Conservation (phyloP, 2,113 vertebrate genomes). For the Hippocampus abdominalis region DNA sequence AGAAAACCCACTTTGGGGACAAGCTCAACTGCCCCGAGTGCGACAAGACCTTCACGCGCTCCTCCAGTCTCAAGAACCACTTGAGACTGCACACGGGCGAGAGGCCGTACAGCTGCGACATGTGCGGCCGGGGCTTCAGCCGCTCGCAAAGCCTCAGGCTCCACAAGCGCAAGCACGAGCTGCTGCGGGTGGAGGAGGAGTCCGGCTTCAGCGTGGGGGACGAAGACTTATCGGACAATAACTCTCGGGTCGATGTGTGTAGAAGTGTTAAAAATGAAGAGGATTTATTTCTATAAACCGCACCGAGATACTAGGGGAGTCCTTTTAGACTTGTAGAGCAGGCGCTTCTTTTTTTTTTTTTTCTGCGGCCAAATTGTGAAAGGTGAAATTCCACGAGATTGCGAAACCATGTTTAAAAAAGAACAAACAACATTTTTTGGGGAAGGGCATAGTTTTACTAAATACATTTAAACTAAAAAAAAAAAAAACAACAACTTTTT, state of each 20-base stretch:
- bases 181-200: constrained; percentile 36
- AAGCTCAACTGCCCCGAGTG: constrained; percentile 67
- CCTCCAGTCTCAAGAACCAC: constrained; percentile 76
- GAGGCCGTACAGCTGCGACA: constrained; percentile 59
- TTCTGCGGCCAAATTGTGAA: not conserved
- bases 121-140: constrained; percentile 65
- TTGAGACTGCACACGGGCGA: constrained; percentile 75
- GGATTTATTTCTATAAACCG: constrained; percentile 34
- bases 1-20: constrained; percentile 73
- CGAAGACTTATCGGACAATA: constrained; percentile 49
- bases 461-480: too few species aligned
- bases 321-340: not conserved
- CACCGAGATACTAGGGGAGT: constrained; percentile 12
- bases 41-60: constrained; percentile 67
- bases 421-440: not conserved
- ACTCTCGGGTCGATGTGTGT: constrained; percentile 58
- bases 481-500: too few species aligned
- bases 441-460: too few species aligned
- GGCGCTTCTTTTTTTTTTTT: not conserved
- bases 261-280: constrained; percentile 50
- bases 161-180: constrained; percentile 54
- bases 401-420: not conserved
- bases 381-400: not conserved
- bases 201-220: constrained; percentile 21
- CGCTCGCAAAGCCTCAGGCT: constrained; percentile 63